Evolutionary conservation across 2,888 invertebrate genomes (phyloP).

Genomic region (Resseliella maxima): DNA sequence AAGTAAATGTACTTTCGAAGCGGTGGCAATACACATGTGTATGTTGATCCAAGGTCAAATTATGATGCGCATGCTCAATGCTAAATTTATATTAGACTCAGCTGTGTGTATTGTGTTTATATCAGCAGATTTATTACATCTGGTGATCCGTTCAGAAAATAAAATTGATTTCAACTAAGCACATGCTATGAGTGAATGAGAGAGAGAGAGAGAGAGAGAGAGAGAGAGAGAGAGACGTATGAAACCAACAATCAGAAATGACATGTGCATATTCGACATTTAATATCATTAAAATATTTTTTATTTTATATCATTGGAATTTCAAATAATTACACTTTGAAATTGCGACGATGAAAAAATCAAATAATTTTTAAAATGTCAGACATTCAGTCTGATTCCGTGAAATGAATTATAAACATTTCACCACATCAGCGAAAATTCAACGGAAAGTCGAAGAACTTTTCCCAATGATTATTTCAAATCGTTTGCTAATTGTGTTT

Average conservation of each 20-base stretch:
- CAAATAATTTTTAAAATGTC: background rate
- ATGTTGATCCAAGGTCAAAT: conserved; percentile 42
- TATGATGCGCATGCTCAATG: background rate
- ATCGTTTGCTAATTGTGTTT: background rate
- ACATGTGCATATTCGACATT: background rate
- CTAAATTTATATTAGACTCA: background rate
- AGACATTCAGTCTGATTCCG: background rate
- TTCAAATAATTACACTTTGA: no score
- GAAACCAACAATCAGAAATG: background rate
- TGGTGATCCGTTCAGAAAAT: background rate
- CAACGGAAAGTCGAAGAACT: background rate
- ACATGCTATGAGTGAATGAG: background rate
- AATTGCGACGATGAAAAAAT: no score
- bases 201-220: background rate
- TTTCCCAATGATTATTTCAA: background rate
- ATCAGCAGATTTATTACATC: conserved; percentile 40
- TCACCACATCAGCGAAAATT: background rate
- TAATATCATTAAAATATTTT: no score
- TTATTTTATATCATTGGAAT: no score
- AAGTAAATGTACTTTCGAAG: background rate
- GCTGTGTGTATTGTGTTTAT: conserved; percentile 29
- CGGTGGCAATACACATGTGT: background rate
- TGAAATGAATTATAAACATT: background rate
- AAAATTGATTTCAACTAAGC: background rate
- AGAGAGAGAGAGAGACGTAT: background rate